Conservation (phyloP, 2,888 invertebrate genomes). For the Cenopis cana region DNA sequence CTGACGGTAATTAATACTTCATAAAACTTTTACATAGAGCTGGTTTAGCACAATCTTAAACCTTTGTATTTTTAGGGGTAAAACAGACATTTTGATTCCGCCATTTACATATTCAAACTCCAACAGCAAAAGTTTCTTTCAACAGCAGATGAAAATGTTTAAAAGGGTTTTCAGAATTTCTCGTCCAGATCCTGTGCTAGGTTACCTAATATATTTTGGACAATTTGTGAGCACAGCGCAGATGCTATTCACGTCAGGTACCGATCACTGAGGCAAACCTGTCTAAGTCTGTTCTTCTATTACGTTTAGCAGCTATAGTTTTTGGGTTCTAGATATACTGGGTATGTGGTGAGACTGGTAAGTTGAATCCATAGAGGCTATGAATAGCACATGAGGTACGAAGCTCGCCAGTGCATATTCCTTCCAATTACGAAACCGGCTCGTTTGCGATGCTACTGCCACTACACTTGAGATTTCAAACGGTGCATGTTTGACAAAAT, state of each 20-base stretch:
- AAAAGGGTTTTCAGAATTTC: conserved; percentile 10
- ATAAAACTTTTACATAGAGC: background rate
- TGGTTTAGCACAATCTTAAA: background rate
- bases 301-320: background rate
- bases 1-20: background rate
- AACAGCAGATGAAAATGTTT: background rate
- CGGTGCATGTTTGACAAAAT: conserved; percentile 32
- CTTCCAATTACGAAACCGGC: conserved; percentile 36
- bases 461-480: conserved; percentile 38
- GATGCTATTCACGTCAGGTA: background rate
- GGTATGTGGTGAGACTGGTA: background rate
- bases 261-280: background rate
- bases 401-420: conserved; percentile 25
- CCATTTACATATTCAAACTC: background rate
- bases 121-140: background rate
- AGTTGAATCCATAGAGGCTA: no score
- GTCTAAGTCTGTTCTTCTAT: background rate
- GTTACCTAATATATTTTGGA: conserved; percentile 26
- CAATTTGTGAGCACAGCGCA: conserved; percentile 22
- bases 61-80: no score
- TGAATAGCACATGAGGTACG: background rate
- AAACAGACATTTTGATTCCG: background rate
- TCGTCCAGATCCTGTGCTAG: conserved; percentile 27
- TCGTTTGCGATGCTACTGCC: conserved; percentile 37
- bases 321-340: background rate